These are phyloP conservation scores for Melolontha melolontha DNA, from an alignment of 2,888 invertebrate genomes.

Conservation along the genomic window DNA sequence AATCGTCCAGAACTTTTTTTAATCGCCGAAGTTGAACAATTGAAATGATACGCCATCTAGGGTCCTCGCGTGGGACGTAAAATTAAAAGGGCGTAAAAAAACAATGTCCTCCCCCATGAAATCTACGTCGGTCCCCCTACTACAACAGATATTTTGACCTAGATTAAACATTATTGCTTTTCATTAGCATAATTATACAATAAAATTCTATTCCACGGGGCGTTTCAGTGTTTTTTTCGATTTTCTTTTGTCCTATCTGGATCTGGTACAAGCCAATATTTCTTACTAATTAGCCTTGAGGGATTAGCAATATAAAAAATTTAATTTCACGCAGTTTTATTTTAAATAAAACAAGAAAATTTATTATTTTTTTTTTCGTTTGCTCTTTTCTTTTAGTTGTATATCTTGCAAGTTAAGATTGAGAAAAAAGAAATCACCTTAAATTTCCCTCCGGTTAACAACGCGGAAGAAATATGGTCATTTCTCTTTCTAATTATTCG, in stretches of 20 bases:
- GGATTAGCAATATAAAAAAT: no score
- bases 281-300: no score
- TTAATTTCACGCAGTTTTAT: no score
- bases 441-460: no score
- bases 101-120: background rate
- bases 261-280: slow-evolving; percentile 10
- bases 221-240: background rate
- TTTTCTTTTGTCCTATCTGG: slow-evolving; percentile 5
- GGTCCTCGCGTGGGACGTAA: background rate
- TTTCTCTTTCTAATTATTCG: no score
- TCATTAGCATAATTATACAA: slow-evolving; percentile 30
- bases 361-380: no score
- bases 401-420: no score
- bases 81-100: slow-evolving; percentile 25
- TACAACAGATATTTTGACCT: slow-evolving; percentile 19
- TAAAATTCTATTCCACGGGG: slow-evolving; percentile 16
- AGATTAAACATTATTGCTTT: slow-evolving; percentile 19
- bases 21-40: slow-evolving; percentile 28
- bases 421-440: no score
- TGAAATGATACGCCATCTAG: slow-evolving; percentile 18
- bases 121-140: background rate
- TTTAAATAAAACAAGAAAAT: no score
- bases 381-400: no score
- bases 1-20: slow-evolving; percentile 7
- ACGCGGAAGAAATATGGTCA: no score